phyloP scores from a whole-genome alignment of 2,888 invertebrate species.

The Drosophila yooni region DNA sequence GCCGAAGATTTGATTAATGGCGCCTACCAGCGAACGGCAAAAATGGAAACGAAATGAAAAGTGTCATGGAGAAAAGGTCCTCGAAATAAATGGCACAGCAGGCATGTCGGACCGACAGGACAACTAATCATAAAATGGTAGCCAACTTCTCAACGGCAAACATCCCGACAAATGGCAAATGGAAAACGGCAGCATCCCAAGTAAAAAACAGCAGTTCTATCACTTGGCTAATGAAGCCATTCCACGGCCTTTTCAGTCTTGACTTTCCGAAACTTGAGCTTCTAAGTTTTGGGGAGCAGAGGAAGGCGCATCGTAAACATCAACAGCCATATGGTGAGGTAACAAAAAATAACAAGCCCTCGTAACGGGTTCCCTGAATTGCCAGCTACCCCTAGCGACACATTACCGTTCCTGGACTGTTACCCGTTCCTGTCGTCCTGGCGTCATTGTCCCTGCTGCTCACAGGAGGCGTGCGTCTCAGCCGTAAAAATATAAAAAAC shows the following conservation, averaged over 20 bases:
- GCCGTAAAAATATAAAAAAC: slow-evolving; percentile 57
- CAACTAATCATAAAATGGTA: slow-evolving; percentile 65
- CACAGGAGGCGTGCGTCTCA: slow-evolving; percentile 49
- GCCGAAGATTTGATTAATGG: slow-evolving; percentile 77
- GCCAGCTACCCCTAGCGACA: slow-evolving; percentile 47
- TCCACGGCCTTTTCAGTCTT: slow-evolving; percentile 11
- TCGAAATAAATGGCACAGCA: slow-evolving; percentile 65
- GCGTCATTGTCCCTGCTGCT: slow-evolving; percentile 2
- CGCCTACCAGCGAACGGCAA: slow-evolving; percentile 30
- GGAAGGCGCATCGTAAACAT: slow-evolving; percentile 65
- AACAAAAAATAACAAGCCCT: slow-evolving; percentile 78
- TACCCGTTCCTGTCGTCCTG: slow-evolving; percentile 16
- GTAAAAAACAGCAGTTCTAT: slow-evolving; percentile 1
- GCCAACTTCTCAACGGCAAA: slow-evolving; percentile 23
- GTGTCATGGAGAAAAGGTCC: slow-evolving; percentile 58
- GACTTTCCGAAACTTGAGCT: slow-evolving; percentile 39
- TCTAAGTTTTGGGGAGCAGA: not conserved
- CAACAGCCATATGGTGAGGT: slow-evolving; percentile 77
- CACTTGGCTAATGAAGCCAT: slow-evolving; percentile 48
- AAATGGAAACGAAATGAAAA: slow-evolving; percentile 35
- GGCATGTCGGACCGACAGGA: slow-evolving; percentile 31
- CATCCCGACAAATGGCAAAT: slow-evolving; percentile 38
- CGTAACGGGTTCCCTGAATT: slow-evolving; percentile 29
- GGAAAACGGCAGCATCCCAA: slow-evolving; percentile 7
- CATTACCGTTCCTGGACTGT: slow-evolving; percentile 31